phyloP scores from a whole-genome alignment of 2,797 vertebrate species.

The Cyprinodon diabolis region DNA sequence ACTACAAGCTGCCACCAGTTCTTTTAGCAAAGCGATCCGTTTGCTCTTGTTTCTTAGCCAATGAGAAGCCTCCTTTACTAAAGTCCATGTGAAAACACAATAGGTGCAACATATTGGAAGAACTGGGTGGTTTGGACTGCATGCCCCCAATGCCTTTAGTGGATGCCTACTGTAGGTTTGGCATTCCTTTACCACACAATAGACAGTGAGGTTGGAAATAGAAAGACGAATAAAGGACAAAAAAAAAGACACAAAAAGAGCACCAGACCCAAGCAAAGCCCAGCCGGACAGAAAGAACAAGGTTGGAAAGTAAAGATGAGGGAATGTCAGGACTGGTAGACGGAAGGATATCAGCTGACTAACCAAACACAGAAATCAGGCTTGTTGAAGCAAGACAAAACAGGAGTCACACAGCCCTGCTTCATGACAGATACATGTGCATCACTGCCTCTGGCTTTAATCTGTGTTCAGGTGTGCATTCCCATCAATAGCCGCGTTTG shows the following conservation, averaged over 20 bases:
- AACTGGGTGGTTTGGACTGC: conserved; percentile 42
- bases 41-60: neutral
- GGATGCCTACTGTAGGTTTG: conserved; percentile 81
- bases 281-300: conserved; percentile 80
- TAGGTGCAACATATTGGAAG: conserved; percentile 91
- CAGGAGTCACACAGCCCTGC: conserved; percentile 83
- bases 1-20: neutral
- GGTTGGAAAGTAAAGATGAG: conserved; percentile 5
- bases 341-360: conserved; percentile 80
- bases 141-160: conserved; percentile 85
- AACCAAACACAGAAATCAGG: conserved; percentile 90
- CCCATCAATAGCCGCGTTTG: conserved; percentile 13
- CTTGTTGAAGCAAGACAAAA: conserved; percentile 92
- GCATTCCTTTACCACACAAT: conserved; percentile 90
- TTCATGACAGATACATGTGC: conserved; percentile 33
- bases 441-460: conserved; percentile 12
- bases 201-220: conserved; percentile 51
- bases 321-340: conserved; percentile 15
- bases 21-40: neutral
- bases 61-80: neutral
- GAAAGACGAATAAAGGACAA: conserved; percentile 31
- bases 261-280: conserved; percentile 85
- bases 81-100: conserved; percentile 81
- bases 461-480: conserved; percentile 17
- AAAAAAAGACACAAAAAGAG: conserved; percentile 9